Evolutionary conservation across 2,797 vertebrate genomes (phyloP).

Genomic region (Onychomys arenicola): DNA sequence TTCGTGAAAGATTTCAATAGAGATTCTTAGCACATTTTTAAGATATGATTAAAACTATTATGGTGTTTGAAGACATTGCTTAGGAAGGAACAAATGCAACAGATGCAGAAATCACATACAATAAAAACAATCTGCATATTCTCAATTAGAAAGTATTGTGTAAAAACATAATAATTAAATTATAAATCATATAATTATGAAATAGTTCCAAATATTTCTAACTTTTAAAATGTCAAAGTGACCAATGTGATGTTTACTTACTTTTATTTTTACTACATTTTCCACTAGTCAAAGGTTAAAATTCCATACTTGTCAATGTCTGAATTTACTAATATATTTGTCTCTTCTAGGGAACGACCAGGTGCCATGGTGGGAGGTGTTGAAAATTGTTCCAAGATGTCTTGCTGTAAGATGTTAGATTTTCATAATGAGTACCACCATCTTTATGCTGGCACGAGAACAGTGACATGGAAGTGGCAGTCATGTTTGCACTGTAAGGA

Average conservation of each 20-base stretch:
- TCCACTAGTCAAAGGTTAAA: background rate
- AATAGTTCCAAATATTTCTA: background rate
- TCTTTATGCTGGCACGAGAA: background rate
- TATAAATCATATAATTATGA: background rate
- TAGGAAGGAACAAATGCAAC: conserved; percentile 41
- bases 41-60: conserved; percentile 80
- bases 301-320: background rate
- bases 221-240: background rate
- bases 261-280: background rate
- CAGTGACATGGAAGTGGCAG: background rate
- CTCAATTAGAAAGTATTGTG: conserved; percentile 38
- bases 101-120: conserved; percentile 61
- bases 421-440: background rate
- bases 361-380: background rate
- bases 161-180: background rate
- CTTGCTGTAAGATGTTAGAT: background rate
- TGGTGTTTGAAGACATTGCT: conserved; percentile 66
- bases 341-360: background rate
- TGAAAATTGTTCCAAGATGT: background rate
- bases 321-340: background rate
- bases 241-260: background rate
- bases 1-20: conserved; percentile 75
- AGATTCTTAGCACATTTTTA: conserved; percentile 78
- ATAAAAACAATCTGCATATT: background rate
- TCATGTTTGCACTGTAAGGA: background rate